phyloP scores from a whole-genome alignment of 2,113 vertebrate species.

The Pygoscelis adeliae region DNA sequence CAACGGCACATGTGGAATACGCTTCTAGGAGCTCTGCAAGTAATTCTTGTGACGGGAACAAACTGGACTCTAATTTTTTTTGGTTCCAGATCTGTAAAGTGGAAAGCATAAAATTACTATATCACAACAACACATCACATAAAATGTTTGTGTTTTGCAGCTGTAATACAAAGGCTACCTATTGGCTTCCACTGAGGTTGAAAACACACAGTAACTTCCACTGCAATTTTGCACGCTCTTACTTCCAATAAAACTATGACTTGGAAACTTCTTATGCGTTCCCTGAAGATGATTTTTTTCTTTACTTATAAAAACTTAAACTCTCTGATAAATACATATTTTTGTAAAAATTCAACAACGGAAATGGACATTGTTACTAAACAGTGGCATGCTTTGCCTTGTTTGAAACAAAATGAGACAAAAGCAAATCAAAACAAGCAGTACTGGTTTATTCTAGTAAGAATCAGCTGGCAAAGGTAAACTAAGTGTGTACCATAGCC shows the following conservation, averaged over 20 bases:
- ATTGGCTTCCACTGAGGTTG: not conserved
- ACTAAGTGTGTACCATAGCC: accelerated
- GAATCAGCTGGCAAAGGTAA: not conserved
- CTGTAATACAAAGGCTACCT: not conserved
- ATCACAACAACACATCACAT: not conserved
- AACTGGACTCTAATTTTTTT: not conserved
- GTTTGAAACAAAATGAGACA: not conserved
- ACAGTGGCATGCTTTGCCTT: not conserved
- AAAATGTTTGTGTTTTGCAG: not conserved
- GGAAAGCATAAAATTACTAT: not conserved
- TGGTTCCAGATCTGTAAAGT: not conserved
- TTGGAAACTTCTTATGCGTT: not conserved
- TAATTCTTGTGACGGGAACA: not conserved
- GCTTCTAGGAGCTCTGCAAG: not conserved
- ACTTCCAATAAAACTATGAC: not conserved
- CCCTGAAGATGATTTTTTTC: not conserved
- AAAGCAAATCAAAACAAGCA: not conserved
- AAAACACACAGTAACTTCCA: not conserved
- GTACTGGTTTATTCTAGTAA: not conserved
- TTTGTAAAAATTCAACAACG: no score
- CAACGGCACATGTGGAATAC: not conserved
- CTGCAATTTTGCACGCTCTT: not conserved
- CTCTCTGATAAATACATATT: not conserved
- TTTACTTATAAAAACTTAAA: not conserved
- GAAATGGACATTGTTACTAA: not conserved